Percentiles rank a stretch among this genome's conserved stretches.
These are phyloP conservation scores for Sandelia bainsii DNA, from an alignment of 2,797 vertebrate species.

Conservation along the genomic window DNA sequence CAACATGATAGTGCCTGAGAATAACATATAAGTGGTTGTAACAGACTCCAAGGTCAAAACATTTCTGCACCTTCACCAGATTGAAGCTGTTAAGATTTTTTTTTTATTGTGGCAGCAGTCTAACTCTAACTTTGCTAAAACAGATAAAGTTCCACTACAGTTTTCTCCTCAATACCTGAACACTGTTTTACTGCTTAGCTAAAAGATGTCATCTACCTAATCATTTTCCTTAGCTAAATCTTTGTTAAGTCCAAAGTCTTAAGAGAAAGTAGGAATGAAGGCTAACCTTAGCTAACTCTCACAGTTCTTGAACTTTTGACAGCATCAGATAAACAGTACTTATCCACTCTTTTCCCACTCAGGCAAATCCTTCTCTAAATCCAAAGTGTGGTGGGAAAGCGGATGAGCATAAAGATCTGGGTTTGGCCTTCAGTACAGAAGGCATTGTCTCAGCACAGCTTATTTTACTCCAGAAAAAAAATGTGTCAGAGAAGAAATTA, in stretches of 20 bases:
- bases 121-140: neutral
- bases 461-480: conserved; percentile 3
- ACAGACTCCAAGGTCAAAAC: neutral
- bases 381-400: conserved; percentile 52
- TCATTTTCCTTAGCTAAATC: conserved; percentile 38
- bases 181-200: conserved; percentile 18
- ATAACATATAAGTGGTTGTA: neutral
- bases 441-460: conserved; percentile 40
- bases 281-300: conserved; percentile 47
- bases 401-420: conserved; percentile 33
- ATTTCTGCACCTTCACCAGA: neutral
- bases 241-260: conserved; percentile 60
- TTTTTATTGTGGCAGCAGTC: neutral
- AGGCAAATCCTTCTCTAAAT: conserved; percentile 58
- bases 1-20: neutral
- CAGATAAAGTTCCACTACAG: neutral
- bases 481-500: neutral
- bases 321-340: conserved; percentile 63
- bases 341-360: conserved; percentile 49
- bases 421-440: conserved; percentile 40
- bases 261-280: conserved; percentile 26
- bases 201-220: conserved; percentile 51
- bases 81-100: conserved; percentile 15
- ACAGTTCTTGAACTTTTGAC: conserved; percentile 48
- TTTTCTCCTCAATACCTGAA: conserved; percentile 9